Percentiles rank a stretch among this genome's conserved stretches.
Conservation (phyloP, 1,140 invertebrate genomes). For the Fopius arisanus region DNA sequence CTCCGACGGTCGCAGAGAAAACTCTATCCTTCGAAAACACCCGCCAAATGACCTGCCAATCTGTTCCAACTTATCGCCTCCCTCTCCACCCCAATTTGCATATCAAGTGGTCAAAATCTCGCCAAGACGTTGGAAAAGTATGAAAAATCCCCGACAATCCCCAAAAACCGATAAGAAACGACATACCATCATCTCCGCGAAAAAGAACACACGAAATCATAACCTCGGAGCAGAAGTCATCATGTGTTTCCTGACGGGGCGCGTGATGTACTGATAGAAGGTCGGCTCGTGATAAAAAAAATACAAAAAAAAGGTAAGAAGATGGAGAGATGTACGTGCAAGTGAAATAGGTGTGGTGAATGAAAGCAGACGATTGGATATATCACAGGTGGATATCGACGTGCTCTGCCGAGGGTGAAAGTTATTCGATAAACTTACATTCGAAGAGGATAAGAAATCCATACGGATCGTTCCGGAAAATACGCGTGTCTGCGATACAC, state of each 20-base stretch:
- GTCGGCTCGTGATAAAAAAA: background rate
- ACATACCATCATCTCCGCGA: too few relatives aligned
- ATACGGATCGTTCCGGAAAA: background rate
- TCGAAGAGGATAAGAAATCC: slow-evolving; percentile 4
- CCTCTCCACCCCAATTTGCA: too few relatives aligned
- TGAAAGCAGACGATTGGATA: slow-evolving; percentile 20
- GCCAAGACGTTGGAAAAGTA: too few relatives aligned
- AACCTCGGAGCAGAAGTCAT: too few relatives aligned
- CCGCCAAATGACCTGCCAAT: too few relatives aligned
- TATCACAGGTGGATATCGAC: slow-evolving; percentile 4
- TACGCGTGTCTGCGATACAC: background rate
- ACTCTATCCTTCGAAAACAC: too few relatives aligned
- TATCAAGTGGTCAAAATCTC: too few relatives aligned
- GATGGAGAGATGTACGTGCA: background rate
- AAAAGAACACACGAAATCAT: too few relatives aligned
- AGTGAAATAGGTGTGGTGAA: background rate
- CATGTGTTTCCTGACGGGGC: background rate
- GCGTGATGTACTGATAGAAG: background rate
- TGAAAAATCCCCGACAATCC: too few relatives aligned
- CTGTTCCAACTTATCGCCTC: too few relatives aligned
- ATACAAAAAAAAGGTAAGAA: background rate
- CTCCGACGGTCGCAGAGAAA: too few relatives aligned
- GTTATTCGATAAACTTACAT: slow-evolving; percentile 28
- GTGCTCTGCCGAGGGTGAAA: background rate
- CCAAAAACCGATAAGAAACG: too few relatives aligned